Evolutionary conservation across 2,888 invertebrate species (phyloP), one percentile per base, ranked within the genome.

Genomic region (Bedellia somnulentella): DNA sequence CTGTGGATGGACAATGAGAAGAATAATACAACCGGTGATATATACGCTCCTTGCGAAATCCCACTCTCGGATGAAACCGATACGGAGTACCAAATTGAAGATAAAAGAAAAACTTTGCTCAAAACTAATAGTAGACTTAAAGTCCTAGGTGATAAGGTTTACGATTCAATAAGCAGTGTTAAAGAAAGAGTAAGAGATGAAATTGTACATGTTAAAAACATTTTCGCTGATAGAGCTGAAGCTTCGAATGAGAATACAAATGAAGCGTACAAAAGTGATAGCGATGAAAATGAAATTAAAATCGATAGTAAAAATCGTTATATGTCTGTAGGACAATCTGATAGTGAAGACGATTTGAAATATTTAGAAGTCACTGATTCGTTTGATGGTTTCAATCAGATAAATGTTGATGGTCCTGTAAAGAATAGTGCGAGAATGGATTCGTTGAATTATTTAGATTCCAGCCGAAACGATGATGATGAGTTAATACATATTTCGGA

Each of bases 321-420:
- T 24, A 41, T 47, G 32, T 47, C 43, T 5, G 54, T 60, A 0
- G 53, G 45, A 28, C 64, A 58, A 23, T 54, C 46, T 1, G 70
- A 64, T 16, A 66, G 59, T 29, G 73, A 68, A 9, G 61, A 70
- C 15, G 61, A 63, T 5, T 63, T 45, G 18, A 61, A 53, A 32
- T 75, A 24, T 45, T 41, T 77, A 25, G 76, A 76, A 45, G 55
- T 77, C 0, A 22, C 75, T 3, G 77, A 76, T 33, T 75, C 76
- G 44, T 76, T 62, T 2, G 59, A 56, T 16, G 67, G 55, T 17
- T 61, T 67, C 24, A 57, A 57, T 39, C 33, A 42, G n/a, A 45
- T 38, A 15, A 44, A 44, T 2, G n/a, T n/a, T n/a, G n/a, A n/a
- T n/a, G n/a, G n/a, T n/a, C n/a, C n/a, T n/a, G n/a, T n/a, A n/a